Evolutionary conservation across 1,140 invertebrate species (phyloP), one percentile per base, ranked within the genome.

Genomic region (Hylyphantes graminicola): DNA sequence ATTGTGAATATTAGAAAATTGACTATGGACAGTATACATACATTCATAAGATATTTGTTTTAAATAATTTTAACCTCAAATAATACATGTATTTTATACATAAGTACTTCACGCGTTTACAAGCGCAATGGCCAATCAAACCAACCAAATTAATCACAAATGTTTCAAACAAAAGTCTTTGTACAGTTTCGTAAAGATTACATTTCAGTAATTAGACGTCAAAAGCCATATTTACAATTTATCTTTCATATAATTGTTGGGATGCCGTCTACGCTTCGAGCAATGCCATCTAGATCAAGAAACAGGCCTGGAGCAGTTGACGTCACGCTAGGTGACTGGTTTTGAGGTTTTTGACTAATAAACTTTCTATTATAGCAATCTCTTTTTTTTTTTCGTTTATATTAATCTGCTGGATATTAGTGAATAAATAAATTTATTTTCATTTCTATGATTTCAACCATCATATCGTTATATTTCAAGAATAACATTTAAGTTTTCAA

Each of bases 1-100:
- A 17, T 76, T 51, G 74, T 76, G 74, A 76, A 35, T 63, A 76
- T 76, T 76, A 76, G 74, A 76, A 76, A 76, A 51, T 76, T 15
- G 74, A 63, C 74, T 76, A 76, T 76, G 74, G 74, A 76, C 74
- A 78, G 48, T 21, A n/a, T n/a, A 76, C 63, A 67, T 19, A 70
- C 63, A 67, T 78, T 78, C 67, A 78, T 19, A 67, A 51, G 51
- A 78, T 64, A 78, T 54, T 64, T 78, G 76, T 54, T 65, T 48
- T 55, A 78, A 67, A 65, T 78, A 65, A 78, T 64, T 54, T 19
- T 65, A 17, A 64, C 55, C 55, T 8, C 35, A 74, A 57, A 51
- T 74, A 74, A 74, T 74, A 51, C 48, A 59, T 19, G 21, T 48
- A 59, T 78, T 54, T 64, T 78, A 78, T 67, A 67, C 76, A 67